Conservation (phyloP, 2,113 vertebrate species). For the Crotalus tigris region DNA sequence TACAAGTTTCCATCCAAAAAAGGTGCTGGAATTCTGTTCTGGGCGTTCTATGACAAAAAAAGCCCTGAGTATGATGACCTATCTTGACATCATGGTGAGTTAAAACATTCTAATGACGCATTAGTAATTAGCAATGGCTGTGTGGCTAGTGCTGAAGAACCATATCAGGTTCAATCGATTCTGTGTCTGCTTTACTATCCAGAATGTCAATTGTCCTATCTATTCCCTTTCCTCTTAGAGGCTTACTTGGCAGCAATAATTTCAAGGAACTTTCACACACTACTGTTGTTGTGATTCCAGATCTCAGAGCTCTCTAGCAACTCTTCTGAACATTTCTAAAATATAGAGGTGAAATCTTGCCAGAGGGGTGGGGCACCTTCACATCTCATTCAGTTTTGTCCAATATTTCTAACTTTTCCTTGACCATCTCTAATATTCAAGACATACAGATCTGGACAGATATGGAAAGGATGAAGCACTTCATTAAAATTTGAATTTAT, state of each 20-base stretch:
- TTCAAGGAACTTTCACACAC: background rate
- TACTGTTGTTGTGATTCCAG: background rate
- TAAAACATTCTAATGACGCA: too few species aligned
- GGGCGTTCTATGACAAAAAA: too few species aligned
- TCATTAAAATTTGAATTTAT: background rate
- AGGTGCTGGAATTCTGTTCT: too few species aligned
- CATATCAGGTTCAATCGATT: background rate
- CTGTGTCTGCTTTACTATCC: background rate
- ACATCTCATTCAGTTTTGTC: background rate
- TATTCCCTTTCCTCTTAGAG: background rate
- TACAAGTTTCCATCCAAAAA: too few species aligned
- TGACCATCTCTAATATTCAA: background rate
- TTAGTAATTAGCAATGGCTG: background rate
- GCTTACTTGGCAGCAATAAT: background rate
- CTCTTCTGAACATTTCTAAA: background rate
- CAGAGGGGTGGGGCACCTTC: background rate
- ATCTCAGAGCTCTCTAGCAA: background rate
- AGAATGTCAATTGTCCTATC: background rate
- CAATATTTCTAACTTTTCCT: background rate
- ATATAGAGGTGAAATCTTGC: background rate
- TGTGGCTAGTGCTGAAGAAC: too few species aligned
- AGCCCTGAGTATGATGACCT: background rate
- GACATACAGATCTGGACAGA: background rate
- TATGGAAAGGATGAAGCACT: too few species aligned
- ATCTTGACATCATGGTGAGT: background rate